phyloP scores from a whole-genome alignment of 2,797 vertebrate genomes.

The Argyrosomus regius region DNA sequence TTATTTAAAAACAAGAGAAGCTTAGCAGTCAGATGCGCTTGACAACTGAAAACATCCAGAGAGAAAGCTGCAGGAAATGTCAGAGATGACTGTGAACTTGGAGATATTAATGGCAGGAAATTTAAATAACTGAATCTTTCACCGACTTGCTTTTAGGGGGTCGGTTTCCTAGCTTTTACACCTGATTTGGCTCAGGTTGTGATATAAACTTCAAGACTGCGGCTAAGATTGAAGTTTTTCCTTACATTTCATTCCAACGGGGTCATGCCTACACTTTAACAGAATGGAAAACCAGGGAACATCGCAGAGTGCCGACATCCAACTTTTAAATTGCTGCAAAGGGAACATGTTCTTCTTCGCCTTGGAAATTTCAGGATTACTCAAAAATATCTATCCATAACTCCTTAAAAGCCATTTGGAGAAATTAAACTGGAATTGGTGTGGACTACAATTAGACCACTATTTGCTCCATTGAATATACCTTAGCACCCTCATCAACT shows the following conservation, averaged over 20 bases:
- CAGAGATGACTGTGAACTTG: background rate
- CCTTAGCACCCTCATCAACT: background rate
- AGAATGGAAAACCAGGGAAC: background rate
- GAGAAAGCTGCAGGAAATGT: background rate
- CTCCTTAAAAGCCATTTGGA: conserved; percentile 18
- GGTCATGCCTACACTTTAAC: background rate
- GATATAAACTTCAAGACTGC: background rate
- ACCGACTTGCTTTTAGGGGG: background rate
- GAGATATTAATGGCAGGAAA: background rate
- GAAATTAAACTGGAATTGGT: conserved; percentile 31
- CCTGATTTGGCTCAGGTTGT: background rate
- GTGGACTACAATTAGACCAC: conserved; percentile 8
- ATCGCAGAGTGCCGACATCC: background rate
- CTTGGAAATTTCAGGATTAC: background rate
- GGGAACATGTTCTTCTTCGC: conserved; percentile 21
- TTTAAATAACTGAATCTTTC: background rate
- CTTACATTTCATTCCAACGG: background rate
- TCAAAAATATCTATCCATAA: conserved; percentile 27
- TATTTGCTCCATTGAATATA: background rate
- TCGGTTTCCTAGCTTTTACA: background rate
- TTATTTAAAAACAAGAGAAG: conserved; percentile 37
- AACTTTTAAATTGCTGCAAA: conserved; percentile 17
- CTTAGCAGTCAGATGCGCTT: conserved; percentile 8
- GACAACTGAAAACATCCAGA: conserved; percentile 9
- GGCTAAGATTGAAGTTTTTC: background rate